Evolutionary conservation across 2,797 vertebrate species (phyloP), one percentile per base, ranked within the genome.

Genomic region (Dermochelys coriacea): DNA sequence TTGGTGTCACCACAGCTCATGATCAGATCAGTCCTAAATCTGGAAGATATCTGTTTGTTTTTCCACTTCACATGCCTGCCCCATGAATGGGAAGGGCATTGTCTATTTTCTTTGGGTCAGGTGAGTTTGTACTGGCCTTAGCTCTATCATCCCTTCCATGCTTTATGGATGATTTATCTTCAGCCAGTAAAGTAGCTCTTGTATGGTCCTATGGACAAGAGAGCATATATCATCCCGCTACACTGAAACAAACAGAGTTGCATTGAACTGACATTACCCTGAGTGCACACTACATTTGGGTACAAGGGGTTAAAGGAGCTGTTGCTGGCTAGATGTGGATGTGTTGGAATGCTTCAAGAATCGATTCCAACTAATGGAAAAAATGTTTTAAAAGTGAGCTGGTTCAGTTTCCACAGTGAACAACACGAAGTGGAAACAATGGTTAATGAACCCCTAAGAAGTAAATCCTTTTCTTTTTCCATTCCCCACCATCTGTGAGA

Each of bases 331-430:
- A 84, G 75, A 96, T 96, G 89, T 96, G 92, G 93, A 85, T 12
- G 15, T 94, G 96, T 97, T 95, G 91, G 94, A 96, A 97, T 96
- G 95, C 96, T 97, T 96, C 95, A 95, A 93, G 94, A 97, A 98
- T 98, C 45, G 2, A 97, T 98, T 93, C 82, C 54, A 88, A 79
- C 97, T 98, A 98, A 97, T 97, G 97, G 96, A 96, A 91, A 96
- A 96, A 96, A 91, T 91, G 92, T 97, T 97, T 97, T 98, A 88
- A 85, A 96, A 97, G 92, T 95, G 97, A 96, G 90, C 82, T 80
- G 77, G 86, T 93, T 93, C 96, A 7, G 7, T 97, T 97, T 95
- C 94, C 94, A 92, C 94, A 94, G 95, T 96, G 95, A 97, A 93
- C 96, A 94, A 90, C 86, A 93, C 75, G 82, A 83, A 93, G 84